Evolutionary conservation across 2,113 vertebrate genomes (phyloP), one percentile per base, ranked within the genome.

Genomic region (Pomatorhinus ruficollis): DNA sequence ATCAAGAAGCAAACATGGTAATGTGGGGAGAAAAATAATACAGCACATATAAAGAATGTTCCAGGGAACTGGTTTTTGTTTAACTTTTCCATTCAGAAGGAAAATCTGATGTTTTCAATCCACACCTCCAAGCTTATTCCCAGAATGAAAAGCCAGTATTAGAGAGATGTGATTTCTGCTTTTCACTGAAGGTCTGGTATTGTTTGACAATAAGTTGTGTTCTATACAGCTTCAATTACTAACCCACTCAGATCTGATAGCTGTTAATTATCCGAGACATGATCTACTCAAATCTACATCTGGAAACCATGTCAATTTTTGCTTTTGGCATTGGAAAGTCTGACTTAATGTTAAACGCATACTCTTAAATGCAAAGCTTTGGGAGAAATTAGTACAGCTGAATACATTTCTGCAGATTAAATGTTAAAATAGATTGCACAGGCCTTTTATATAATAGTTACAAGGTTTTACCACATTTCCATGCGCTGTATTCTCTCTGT

Each of bases 271-370:
- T 95, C 93, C 2, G 84, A 84, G 78, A 96, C 94, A 88, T 90
- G 86, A 95, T 96, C 95, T 95, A 83, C 74, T 97, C 91, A 96
- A 95, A 97, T 54, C 90, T 97, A 94, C 96, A 97, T 97, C 96
- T 98, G 95, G 97, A 97, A 98, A 93, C 9, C 9, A 96, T 96
- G 97, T 91, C 76, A 92, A 31, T 97, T 94, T 95, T 82, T 95
- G 72, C 60, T 91, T 97, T 97, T 96, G 94, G 68, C 84, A 68
- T 76, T 90, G 96, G 80, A 96, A 96, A 95, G 56, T 77, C 89
- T 83, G 53, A 89, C 69, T 95, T 97, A 83, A 40, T 75, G 37
- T 95, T 96, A 95, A 98, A 93, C 72, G 86, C 89, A 89, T 81
- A 79, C 28, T 87, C 87, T 76, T 89, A 91, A 96, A 68, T 66